phyloP scores from a whole-genome alignment of 53 echinoderm and acorn worm genomes.

The Arbacia lixula region DNA sequence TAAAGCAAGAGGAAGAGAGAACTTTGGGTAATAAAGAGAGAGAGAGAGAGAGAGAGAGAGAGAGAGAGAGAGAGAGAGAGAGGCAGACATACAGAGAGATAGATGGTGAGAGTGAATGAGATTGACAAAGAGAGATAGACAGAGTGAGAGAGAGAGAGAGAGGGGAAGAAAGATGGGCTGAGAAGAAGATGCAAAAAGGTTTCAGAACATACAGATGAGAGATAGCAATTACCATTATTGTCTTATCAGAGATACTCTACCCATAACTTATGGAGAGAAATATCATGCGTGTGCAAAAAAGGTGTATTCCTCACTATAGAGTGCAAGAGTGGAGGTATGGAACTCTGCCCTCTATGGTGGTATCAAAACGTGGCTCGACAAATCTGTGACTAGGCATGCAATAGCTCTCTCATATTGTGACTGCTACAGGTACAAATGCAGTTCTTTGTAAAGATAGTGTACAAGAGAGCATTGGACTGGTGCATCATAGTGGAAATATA shows the following conservation, averaged over 20 bases:
- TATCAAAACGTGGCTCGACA: no score
- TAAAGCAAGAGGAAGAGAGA: background rate
- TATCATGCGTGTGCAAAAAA: no score
- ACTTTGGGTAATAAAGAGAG: background rate
- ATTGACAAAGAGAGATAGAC: background rate
- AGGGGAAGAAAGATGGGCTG: background rate
- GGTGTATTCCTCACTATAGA: no score
- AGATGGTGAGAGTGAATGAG: background rate
- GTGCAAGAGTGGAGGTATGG: no score
- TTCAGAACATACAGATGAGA: no score
- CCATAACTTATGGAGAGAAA: no score
- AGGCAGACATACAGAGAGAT: background rate
- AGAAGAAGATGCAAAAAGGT: no score
- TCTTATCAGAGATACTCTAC: no score
- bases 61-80: slow-evolving; percentile 3
- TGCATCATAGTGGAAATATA: slow-evolving; percentile 17
- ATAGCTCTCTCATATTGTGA: slow-evolving; percentile 28
- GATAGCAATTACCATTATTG: no score
- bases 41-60: slow-evolving; percentile 1
- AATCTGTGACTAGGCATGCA: slow-evolving; percentile 19
- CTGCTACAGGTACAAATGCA: slow-evolving; percentile 1
- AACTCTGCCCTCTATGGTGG: no score
- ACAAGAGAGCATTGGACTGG: slow-evolving; percentile 23
- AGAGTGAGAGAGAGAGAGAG: background rate
- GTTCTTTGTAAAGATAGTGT: slow-evolving; percentile 29